Percentiles rank a stretch among this genome's conserved stretches.
These are phyloP conservation scores for Pitangus sulphuratus DNA, from an alignment of 2,797 vertebrate genomes.

Conservation along the genomic window DNA sequence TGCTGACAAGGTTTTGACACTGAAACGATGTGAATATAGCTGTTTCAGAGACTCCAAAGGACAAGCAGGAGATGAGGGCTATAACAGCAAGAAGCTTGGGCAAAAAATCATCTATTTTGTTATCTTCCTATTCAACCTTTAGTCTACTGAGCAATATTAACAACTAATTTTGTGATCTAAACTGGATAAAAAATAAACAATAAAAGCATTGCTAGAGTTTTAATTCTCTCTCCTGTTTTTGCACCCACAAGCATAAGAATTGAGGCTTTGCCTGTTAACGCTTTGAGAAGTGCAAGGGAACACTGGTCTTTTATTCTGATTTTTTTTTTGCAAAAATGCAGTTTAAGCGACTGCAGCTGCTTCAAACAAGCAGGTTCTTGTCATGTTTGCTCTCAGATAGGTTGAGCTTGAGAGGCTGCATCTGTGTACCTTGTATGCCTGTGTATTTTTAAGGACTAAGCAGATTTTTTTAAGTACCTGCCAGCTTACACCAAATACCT, in stretches of 20 bases:
- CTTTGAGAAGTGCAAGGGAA: neutral
- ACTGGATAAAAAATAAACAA: neutral
- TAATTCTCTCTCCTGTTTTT: neutral
- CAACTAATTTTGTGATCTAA: neutral
- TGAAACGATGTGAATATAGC: neutral
- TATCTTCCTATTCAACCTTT: neutral
- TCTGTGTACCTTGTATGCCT: neutral
- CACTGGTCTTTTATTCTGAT: neutral
- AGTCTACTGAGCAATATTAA: neutral
- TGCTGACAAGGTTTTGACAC: neutral
- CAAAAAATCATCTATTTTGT: neutral
- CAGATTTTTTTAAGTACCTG: slow-evolving; percentile 2
- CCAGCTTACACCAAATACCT: slow-evolving; percentile 13
- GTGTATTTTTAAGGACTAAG: neutral
- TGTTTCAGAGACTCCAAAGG: neutral
- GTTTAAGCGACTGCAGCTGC: neutral
- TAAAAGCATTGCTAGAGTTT: neutral
- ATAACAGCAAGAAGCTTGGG: neutral
- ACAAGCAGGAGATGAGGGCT: neutral
- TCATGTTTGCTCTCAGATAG: slow-evolving; percentile 2
- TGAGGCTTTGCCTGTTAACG: neutral
- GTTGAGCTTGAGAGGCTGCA: neutral
- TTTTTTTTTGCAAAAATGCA: neutral
- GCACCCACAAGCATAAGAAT: neutral
- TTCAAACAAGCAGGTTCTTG: slow-evolving; percentile 44